Percentiles rank a stretch among this genome's conserved stretches.
These are phyloP conservation scores for Pantherophis alleghaniensis DNA, from an alignment of 2,797 vertebrate species.

Conservation along the genomic window DNA sequence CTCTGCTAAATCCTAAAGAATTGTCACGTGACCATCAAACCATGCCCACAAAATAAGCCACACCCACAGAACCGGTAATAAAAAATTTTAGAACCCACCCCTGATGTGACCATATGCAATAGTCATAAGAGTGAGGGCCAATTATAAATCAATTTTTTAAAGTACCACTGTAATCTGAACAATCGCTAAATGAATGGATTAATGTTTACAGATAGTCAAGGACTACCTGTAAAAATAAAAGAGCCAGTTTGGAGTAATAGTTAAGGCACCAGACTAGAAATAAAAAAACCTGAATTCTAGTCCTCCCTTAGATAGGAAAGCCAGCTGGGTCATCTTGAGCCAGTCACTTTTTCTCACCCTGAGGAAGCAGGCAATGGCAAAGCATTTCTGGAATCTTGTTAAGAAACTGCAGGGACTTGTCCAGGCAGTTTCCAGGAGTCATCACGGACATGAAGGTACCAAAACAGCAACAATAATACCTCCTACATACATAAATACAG, in stretches of 20 bases:
- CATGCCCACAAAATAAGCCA: too few relatives aligned
- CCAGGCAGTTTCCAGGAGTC: background rate
- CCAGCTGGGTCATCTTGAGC: background rate
- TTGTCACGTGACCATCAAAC: too few relatives aligned
- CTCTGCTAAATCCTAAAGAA: too few relatives aligned
- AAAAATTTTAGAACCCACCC: too few relatives aligned
- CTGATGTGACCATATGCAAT: background rate
- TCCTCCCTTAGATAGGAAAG: background rate
- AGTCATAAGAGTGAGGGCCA: background rate
- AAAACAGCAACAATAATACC: background rate
- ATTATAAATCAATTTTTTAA: background rate
- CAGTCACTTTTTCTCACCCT: background rate
- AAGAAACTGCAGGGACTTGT: background rate
- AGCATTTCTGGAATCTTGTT: background rate
- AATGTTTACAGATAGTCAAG: background rate
- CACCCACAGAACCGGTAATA: too few relatives aligned
- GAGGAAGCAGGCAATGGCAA: background rate
- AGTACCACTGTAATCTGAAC: background rate
- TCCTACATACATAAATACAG: background rate
- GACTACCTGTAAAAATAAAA: background rate
- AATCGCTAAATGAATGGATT: background rate
- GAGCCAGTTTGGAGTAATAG: background rate
- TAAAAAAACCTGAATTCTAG: background rate
- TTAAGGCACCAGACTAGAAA: background rate
- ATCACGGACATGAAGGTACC: background rate